These are phyloP conservation scores for Pygoscelis antarcticus DNA, from an alignment of 2,113 vertebrate species.

Conservation along the genomic window DNA sequence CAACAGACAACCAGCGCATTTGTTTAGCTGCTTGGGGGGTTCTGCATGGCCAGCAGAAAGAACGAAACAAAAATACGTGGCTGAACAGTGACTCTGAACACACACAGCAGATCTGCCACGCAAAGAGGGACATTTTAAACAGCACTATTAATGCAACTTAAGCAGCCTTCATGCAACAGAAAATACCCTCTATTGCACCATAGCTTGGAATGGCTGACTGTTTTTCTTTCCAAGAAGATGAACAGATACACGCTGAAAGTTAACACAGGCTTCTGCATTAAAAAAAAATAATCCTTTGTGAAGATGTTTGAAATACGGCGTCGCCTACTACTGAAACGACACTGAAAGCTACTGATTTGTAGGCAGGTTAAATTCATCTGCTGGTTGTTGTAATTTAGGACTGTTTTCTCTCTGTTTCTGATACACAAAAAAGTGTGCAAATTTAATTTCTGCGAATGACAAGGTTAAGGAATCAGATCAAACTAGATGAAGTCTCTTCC, in stretches of 20 bases:
- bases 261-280: background rate
- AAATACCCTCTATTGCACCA: background rate
- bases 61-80: background rate
- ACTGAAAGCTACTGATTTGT: background rate
- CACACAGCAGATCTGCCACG: background rate
- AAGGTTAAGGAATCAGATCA: background rate
- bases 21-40: background rate
- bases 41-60: background rate
- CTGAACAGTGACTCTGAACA: background rate
- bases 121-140: background rate
- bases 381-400: background rate
- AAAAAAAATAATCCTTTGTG: background rate
- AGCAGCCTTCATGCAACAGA: background rate
- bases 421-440: background rate
- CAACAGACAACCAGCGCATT: background rate
- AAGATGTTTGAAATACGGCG: background rate
- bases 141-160: background rate
- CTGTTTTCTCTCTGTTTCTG: background rate
- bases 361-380: background rate
- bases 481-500: background rate
- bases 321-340: background rate
- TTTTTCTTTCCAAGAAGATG: background rate
- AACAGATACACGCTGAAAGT: background rate
- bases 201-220: background rate
- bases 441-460: background rate